These are phyloP conservation scores for Phania funesta DNA, from an alignment of 2,888 invertebrate genomes.

Conservation along the genomic window DNA sequence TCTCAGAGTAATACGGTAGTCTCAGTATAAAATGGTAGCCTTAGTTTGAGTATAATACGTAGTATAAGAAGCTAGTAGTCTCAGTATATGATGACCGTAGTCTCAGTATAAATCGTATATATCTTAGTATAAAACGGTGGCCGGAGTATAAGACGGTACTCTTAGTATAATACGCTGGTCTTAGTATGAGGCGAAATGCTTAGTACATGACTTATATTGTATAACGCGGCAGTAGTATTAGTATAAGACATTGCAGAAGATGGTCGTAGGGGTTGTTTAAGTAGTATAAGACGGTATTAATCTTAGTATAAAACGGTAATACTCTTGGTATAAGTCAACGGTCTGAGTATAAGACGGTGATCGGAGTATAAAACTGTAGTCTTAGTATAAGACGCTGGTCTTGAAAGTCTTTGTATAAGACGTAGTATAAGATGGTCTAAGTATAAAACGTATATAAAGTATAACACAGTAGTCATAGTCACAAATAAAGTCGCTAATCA, in stretches of 20 bases:
- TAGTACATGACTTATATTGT: neutral
- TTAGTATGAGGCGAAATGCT: neutral
- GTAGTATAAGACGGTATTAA: neutral
- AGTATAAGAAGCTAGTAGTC: neutral
- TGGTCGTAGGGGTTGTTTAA: no score
- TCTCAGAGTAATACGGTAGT: neutral
- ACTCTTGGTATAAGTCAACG: neutral
- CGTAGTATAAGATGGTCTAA: neutral
- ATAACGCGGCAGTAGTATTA: neutral
- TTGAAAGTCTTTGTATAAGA: neutral
- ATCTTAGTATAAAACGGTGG: neutral
- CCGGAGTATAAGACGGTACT: neutral
- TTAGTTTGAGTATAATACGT: neutral
- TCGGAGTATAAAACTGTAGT: neutral
- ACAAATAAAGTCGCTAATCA: neutral
- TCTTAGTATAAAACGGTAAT: neutral
- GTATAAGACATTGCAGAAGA: neutral
- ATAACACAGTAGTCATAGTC: neutral
- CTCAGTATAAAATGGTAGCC: neutral
- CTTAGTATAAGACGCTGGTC: neutral
- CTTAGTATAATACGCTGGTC: neutral
- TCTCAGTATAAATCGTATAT: neutral
- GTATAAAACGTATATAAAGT: neutral
- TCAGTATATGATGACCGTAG: neutral
- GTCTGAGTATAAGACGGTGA: neutral